Percentiles rank a stretch among this genome's conserved stretches.
Conservation (phyloP, 2,113 vertebrate species). For the Diadophis punctatus region DNA sequence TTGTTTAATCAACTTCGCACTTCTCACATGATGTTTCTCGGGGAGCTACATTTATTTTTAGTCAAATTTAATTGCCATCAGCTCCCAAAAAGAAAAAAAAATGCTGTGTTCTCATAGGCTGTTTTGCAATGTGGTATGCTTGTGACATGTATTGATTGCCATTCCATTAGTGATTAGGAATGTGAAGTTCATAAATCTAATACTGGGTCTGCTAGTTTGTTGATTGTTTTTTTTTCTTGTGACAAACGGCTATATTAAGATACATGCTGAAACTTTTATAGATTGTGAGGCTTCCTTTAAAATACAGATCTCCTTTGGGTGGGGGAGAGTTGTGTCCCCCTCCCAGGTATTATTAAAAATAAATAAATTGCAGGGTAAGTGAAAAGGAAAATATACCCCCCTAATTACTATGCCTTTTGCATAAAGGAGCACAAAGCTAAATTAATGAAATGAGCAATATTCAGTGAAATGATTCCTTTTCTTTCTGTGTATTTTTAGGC, state of each 20-base stretch:
- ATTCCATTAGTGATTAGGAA: slow-evolving; percentile 32
- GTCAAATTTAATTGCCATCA: slow-evolving; percentile 53
- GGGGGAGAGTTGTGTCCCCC: slow-evolving; percentile 23
- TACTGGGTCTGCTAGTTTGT: not conserved
- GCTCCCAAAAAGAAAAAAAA: not conserved
- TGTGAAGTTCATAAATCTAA: slow-evolving; percentile 47
- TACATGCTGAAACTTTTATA: slow-evolving; percentile 62
- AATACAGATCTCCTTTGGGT: not conserved
- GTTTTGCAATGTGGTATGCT: slow-evolving; percentile 44
- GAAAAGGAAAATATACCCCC: slow-evolving; percentile 41
- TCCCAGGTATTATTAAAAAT: slow-evolving; percentile 3
- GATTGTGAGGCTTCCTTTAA: slow-evolving; percentile 27
- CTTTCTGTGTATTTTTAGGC: slow-evolving; percentile 67
- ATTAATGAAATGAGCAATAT: slow-evolving; percentile 78
- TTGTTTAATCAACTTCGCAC: slow-evolving; percentile 71
- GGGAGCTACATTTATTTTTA: slow-evolving; percentile 60
- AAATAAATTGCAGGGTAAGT: slow-evolving; percentile 39
- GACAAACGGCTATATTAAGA: slow-evolving; percentile 47
- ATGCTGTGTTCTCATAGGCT: slow-evolving; percentile 41
- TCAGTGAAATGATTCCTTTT: slow-evolving; percentile 78
- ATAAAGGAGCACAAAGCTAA: slow-evolving; percentile 69
- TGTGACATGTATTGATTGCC: slow-evolving; percentile 30
- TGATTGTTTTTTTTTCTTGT: not conserved
- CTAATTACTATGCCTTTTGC: slow-evolving; percentile 62
- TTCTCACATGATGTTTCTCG: slow-evolving; percentile 59